Evolutionary conservation across 1,140 invertebrate genomes (phyloP), one percentile per base, ranked within the genome.

Genomic region (Drosophila ficusphila): DNA sequence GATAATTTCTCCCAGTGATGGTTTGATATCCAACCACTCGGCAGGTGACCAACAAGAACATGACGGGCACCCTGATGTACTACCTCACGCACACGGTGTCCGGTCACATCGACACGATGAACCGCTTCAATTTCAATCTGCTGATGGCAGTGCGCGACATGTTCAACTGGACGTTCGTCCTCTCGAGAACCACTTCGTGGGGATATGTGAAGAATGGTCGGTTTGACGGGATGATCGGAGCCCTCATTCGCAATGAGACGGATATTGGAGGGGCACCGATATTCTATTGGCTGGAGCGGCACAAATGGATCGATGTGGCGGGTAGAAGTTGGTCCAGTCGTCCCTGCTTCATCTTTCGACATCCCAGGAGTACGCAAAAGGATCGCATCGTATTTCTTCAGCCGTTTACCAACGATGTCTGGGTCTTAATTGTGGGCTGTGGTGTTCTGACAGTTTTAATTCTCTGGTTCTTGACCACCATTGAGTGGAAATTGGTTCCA

Each of bases 141-240:
- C 72, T 95, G 38, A 91, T 92, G 53, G 93, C 93, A 74, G 92
- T 95, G 14, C 91, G 91, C 53, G 93, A 94, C 69, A 93, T 94
- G 89, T 95, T 92, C 72, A 94, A 95, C 90, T 94, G 94, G 71
- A 93, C 92, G 93, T 93, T 93, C 33, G 90, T 93, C 48, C 85
- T 95, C 18, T 85, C 83, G 56, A 79, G 92, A 4, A 93, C 92
- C 0, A 91, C 92, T 48, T 94, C 94, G 4, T 95, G 94, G 94
- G 95, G 95, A 4, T 95, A 95, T 75, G 49, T 92, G 23, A 91
- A 92, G 18, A 94, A 95, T 89, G 94, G 94, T 1, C 92, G 92
- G 11, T 95, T 94, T 64, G 94, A 95, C 71, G 95, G 95, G 3
- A 93, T 95, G 90, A 92, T 95, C n/a, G 94, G 94, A 0, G 92